These are phyloP conservation scores for Ginglymostoma cirratum DNA, from an alignment of 2,113 vertebrate species.

Conservation along the genomic window DNA sequence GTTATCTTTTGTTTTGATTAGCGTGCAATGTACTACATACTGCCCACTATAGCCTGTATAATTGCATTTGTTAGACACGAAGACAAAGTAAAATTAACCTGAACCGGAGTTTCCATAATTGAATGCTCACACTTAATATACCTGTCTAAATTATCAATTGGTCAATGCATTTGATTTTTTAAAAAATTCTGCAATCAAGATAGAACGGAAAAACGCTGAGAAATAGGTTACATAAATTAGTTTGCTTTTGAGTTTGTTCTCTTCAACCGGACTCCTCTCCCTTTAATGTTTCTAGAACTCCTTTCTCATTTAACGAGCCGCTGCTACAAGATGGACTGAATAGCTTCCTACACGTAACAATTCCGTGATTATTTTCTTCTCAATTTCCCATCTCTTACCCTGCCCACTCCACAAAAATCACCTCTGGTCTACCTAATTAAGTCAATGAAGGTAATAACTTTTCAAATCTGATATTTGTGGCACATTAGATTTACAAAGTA, in stretches of 20 bases:
- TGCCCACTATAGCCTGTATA: background rate
- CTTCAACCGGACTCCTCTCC: background rate
- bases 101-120: background rate
- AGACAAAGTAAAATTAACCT: background rate
- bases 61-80: too few relatives aligned
- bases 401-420: background rate
- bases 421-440: background rate
- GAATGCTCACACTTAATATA: background rate
- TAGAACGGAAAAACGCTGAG: background rate
- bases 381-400: background rate
- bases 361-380: too few relatives aligned
- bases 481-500: background rate
- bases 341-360: too few relatives aligned
- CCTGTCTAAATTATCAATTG: too few relatives aligned
- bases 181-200: background rate
- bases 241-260: too few relatives aligned
- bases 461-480: background rate
- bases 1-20: background rate
- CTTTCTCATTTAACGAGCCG: too few relatives aligned
- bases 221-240: background rate
- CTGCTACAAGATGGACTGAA: too few relatives aligned
- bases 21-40: background rate
- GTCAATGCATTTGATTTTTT: background rate
- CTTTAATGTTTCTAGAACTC: background rate
- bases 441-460: background rate